phyloP scores from a whole-genome alignment of 2,888 invertebrate species.

The Campoplex capitator region DNA sequence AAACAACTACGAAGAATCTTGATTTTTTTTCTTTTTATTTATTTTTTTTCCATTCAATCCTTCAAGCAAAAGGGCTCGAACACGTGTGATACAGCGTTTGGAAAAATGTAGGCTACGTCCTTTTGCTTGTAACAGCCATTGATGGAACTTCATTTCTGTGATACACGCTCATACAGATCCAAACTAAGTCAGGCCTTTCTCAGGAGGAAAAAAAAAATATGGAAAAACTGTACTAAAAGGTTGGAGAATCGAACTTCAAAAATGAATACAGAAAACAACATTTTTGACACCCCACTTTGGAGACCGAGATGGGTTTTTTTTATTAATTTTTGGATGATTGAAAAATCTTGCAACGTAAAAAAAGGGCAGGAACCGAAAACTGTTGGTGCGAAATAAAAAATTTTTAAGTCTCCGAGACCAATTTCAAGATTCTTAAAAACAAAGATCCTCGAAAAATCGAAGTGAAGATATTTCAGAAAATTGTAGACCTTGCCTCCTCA shows the following conservation, averaged over 20 bases:
- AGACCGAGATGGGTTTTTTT: neutral
- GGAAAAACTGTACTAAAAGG: slow-evolving; percentile 3
- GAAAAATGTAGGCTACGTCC: neutral
- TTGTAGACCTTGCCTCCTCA: neutral
- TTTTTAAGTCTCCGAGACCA: neutral
- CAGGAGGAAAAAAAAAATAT: neutral
- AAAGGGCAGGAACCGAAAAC: neutral
- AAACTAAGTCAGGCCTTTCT: slow-evolving; percentile 26
- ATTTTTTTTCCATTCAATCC: slow-evolving; percentile 9
- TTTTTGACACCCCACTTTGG: neutral
- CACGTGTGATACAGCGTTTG: too few relatives aligned
- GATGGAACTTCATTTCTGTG: slow-evolving; percentile 17
- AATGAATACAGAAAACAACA: neutral
- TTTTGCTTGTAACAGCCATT: neutral
- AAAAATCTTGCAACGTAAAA: neutral
- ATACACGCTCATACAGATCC: neutral
- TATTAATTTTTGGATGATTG: neutral
- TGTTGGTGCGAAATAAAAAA: neutral
- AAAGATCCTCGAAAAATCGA: neutral
- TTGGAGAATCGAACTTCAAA: slow-evolving; percentile 20
- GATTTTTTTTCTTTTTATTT: neutral
- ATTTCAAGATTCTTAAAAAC: too few relatives aligned
- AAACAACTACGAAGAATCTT: slow-evolving; percentile 50
- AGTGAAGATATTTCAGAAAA: neutral
- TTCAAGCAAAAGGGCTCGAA: slow-evolving; percentile 6